Evolutionary conservation across 2,113 vertebrate species (phyloP).

Genomic region (Chauna torquata): DNA sequence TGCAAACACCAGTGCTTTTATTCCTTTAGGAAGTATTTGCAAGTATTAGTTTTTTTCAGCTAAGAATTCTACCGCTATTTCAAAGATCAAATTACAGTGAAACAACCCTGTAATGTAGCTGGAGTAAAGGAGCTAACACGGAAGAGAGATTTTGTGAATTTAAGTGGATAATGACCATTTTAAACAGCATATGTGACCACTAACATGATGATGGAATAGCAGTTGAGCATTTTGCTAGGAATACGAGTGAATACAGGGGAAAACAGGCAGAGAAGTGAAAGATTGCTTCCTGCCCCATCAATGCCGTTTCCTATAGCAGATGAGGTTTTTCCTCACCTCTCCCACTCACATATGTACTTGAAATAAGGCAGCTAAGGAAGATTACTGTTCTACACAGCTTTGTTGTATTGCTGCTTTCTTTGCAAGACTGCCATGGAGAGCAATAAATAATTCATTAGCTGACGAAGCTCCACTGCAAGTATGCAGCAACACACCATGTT

Average conservation of each 20-base stretch:
- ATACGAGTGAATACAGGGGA: not conserved
- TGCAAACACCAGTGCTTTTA: not conserved
- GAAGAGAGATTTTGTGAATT: not conserved
- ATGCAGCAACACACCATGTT: fast-evolving
- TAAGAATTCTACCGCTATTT: not conserved
- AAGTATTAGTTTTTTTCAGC: not conserved
- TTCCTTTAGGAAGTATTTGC: not conserved
- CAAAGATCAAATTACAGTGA: not conserved
- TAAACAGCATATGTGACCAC: not conserved
- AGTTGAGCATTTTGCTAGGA: not conserved
- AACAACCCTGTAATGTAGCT: not conserved
- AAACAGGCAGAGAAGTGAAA: not conserved
- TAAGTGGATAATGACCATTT: not conserved
- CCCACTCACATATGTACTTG: not conserved
- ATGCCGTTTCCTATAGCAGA: not conserved
- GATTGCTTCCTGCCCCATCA: not conserved
- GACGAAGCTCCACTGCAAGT: not conserved
- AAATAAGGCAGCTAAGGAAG: not conserved
- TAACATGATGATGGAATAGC: fast-evolving
- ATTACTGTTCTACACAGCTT: not conserved
- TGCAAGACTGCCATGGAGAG: not conserved
- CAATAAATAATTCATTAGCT: not conserved
- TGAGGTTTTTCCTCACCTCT: not conserved
- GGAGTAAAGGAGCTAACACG: not conserved
- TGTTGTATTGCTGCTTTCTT: not conserved